These are phyloP conservation scores for Linnaemya vulpina DNA, from an alignment of 2,888 invertebrate genomes.

Conservation along the genomic window DNA sequence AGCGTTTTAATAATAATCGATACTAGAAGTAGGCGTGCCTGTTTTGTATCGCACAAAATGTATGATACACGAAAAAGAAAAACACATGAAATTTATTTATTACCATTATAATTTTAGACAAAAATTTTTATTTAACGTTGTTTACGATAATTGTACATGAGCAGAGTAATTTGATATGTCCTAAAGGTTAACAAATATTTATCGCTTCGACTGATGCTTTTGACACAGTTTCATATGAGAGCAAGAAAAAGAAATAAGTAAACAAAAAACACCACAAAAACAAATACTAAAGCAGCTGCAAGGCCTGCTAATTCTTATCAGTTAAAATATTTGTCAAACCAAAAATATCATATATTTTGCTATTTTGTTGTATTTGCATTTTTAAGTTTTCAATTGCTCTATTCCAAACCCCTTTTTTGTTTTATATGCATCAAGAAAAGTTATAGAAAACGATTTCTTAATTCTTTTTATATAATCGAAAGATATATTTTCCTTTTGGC, in stretches of 20 bases:
- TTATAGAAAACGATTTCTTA: too few species aligned
- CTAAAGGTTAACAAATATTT: constrained; percentile 68
- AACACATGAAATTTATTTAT: constrained; percentile 61
- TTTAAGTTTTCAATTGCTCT: too few species aligned
- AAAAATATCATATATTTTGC: too few species aligned
- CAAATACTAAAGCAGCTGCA: neutral
- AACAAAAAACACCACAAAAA: neutral
- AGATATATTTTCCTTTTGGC: too few species aligned
- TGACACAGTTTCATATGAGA: constrained; percentile 56
- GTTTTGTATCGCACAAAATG: constrained; percentile 65
- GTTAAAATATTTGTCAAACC: too few species aligned
- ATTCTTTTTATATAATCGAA: too few species aligned
- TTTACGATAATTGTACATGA: constrained; percentile 65
- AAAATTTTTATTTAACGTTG: constrained; percentile 32
- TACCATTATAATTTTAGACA: constrained; percentile 64
- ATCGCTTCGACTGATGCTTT: constrained; percentile 52
- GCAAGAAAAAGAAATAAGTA: neutral
- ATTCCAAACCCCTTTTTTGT: too few species aligned
- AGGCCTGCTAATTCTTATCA: neutral
- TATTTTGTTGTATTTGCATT: too few species aligned
- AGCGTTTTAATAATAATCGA: constrained; percentile 69
- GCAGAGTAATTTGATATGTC: constrained; percentile 69
- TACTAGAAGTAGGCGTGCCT: constrained; percentile 69
- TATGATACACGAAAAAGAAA: neutral
- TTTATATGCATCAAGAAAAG: too few species aligned